Evolutionary conservation across 2,797 vertebrate genomes (phyloP).

Genomic region (Petrocephalus sullivani): DNA sequence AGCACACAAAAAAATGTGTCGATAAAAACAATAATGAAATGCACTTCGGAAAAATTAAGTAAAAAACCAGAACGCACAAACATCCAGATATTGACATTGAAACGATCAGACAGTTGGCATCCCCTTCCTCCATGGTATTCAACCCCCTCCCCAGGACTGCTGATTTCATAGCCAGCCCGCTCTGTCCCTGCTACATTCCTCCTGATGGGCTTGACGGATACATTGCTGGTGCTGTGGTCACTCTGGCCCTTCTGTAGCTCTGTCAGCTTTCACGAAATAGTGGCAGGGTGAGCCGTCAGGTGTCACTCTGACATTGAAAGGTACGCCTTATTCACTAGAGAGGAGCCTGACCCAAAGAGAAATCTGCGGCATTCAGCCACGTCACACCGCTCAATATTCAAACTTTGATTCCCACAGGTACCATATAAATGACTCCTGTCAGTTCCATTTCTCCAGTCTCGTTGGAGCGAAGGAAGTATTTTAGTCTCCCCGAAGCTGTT

Average conservation of each 20-base stretch:
- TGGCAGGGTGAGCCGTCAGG: background rate
- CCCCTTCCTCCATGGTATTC: background rate
- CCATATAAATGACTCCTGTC: background rate
- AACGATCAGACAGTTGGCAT: background rate
- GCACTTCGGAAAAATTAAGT: background rate
- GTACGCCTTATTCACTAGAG: background rate
- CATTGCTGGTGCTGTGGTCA: background rate
- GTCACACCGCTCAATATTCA: background rate
- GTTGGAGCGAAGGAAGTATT: background rate
- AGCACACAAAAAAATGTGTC: background rate
- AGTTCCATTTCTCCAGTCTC: background rate
- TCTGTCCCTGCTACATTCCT: background rate
- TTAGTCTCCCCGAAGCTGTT: background rate
- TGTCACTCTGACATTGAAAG: background rate
- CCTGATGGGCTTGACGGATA: background rate
- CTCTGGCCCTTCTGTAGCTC: background rate
- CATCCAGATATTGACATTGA: background rate
- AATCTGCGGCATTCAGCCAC: background rate
- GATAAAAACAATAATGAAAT: background rate
- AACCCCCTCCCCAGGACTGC: background rate
- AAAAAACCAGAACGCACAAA: background rate
- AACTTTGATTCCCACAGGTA: background rate
- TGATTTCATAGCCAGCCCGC: background rate
- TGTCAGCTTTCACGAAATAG: background rate
- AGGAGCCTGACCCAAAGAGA: background rate